Evolutionary conservation across 2,888 invertebrate genomes (phyloP).

Genomic region (Callimorpha dominula): DNA sequence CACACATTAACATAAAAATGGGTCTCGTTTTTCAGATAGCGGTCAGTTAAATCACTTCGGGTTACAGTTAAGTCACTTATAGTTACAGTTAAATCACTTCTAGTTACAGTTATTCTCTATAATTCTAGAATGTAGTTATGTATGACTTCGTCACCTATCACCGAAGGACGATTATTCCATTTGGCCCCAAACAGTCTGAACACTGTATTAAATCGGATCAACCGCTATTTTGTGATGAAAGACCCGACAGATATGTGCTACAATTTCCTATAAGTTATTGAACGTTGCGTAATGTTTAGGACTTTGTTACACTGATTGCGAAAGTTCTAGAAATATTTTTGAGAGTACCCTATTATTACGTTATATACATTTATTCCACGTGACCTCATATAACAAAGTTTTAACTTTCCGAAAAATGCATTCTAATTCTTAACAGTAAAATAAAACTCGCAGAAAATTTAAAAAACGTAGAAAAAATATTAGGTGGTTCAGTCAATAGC

Average conservation of each 20-base stretch:
- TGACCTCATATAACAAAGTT: no score
- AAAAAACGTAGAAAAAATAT: not conserved
- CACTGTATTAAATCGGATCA: slow-evolving; percentile 30
- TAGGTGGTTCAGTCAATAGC: no score
- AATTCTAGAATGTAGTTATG: not conserved
- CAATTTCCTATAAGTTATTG: slow-evolving; percentile 58
- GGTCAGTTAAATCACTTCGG: no score
- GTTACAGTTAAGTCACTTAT: no score
- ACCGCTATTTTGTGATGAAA: slow-evolving; percentile 35
- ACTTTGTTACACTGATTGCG: slow-evolving; percentile 3
- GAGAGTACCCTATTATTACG: no score
- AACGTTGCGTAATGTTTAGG: slow-evolving; percentile 49
- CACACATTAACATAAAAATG: no score
- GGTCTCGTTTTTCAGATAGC: no score
- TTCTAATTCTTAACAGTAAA: not conserved
- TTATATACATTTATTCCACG: no score
- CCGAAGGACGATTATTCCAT: slow-evolving; percentile 16
- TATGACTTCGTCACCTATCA: slow-evolving; percentile 13
- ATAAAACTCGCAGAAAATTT: not conserved
- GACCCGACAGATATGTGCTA: slow-evolving; percentile 46
- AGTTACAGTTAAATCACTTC: no score
- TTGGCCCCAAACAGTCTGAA: slow-evolving; percentile 18
- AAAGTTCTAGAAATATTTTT: not conserved
- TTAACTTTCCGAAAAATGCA: no score
- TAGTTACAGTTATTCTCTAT: not conserved